phyloP scores from a whole-genome alignment of 2,888 invertebrate species.

The Strigamia maritima region DNA sequence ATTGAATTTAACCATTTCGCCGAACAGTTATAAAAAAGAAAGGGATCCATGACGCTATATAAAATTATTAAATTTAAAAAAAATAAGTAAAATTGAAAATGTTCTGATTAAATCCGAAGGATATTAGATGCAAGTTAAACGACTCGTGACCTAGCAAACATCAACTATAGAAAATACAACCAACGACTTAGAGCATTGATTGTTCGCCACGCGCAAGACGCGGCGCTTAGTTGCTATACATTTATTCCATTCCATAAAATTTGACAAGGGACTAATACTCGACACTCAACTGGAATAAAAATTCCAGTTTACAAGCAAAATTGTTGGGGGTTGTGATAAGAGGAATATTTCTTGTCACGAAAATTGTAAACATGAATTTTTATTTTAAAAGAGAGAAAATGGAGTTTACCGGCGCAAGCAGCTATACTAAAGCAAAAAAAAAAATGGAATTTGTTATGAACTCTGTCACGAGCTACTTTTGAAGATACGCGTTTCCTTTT shows the following conservation, averaged over 20 bases:
- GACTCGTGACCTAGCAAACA: not conserved
- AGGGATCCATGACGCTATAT: not conserved
- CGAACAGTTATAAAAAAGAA: too few relatives aligned
- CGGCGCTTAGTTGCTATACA: not conserved
- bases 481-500: too few relatives aligned
- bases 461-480: too few relatives aligned
- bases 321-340: not conserved
- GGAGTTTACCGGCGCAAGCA: too few relatives aligned
- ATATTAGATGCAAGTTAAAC: not conserved
- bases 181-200: not conserved
- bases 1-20: too few relatives aligned
- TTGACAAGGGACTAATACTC: not conserved
- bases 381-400: too few relatives aligned
- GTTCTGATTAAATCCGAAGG: not conserved
- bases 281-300: not conserved
- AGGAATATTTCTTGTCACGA: not conserved
- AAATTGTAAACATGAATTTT: not conserved
- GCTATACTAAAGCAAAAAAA: too few relatives aligned
- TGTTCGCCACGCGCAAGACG: not conserved
- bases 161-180: not conserved
- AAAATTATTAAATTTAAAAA: not conserved
- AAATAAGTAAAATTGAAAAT: constrained; percentile 19
- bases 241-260: not conserved
- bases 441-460: too few relatives aligned
- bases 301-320: not conserved